Conservation (phyloP, 1,140 invertebrate genomes). For the Ridgeia piscesae region DNA sequence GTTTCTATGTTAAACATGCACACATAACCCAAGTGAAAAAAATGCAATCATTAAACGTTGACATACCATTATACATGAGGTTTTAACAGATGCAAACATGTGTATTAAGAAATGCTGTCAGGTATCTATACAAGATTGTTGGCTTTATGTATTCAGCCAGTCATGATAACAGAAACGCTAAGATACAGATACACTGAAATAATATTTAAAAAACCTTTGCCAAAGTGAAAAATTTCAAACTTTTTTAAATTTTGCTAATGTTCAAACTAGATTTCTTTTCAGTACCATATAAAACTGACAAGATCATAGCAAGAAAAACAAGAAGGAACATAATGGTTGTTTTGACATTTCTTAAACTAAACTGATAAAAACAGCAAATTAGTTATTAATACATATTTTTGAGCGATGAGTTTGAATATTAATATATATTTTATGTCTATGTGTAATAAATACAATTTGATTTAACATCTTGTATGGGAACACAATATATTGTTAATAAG, state of each 20-base stretch:
- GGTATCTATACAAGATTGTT: not conserved
- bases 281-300: not conserved
- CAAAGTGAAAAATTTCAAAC: not conserved
- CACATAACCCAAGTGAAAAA: conserved; percentile 89
- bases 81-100: not conserved
- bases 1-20: conserved; percentile 97
- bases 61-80: not conserved
- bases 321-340: not conserved
- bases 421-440: not conserved
- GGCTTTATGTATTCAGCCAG: not conserved
- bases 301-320: not conserved
- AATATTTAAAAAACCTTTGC: not conserved
- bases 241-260: not conserved
- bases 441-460: not conserved
- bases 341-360: not conserved
- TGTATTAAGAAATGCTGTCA: not conserved
- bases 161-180: too few relatives aligned
- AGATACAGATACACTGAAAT: not conserved
- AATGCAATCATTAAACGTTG: not conserved
- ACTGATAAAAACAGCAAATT: not conserved
- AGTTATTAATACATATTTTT: not conserved
- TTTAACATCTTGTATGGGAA: not conserved
- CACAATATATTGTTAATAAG: not conserved
- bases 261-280: not conserved
- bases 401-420: too few relatives aligned